phyloP scores from a whole-genome alignment of 64 coral and sea anemone species.

The Cladopsammia gracilis region DNA sequence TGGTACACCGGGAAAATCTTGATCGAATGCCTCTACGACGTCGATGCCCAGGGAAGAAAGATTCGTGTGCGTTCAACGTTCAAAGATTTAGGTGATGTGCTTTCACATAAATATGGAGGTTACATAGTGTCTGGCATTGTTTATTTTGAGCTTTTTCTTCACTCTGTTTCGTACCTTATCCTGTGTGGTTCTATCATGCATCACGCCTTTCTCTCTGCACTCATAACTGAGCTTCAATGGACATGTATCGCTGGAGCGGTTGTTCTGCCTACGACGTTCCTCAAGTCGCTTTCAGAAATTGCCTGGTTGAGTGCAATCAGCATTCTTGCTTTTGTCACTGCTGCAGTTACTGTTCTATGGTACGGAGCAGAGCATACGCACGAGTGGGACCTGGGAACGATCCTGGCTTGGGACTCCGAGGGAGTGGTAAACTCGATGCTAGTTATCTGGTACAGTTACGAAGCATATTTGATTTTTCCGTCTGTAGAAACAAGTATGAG shows the following conservation, averaged over 20 bases:
- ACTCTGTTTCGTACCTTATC: neutral
- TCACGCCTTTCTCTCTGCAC: neutral
- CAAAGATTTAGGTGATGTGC: conserved; percentile 8
- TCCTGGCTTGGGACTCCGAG: conserved; percentile 8
- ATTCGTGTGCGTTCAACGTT: conserved; percentile 6
- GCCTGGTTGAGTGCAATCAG: conserved; percentile 37
- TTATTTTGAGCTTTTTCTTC: neutral
- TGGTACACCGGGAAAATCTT: conserved; percentile 8
- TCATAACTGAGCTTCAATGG: neutral
- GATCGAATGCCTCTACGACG: conserved; percentile 36
- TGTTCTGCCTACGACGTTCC: conserved; percentile 7
- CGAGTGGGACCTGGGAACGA: neutral
- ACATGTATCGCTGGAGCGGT: neutral
- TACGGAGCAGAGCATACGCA: neutral
- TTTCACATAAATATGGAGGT: neutral
- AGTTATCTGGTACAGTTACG: neutral
- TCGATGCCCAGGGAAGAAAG: neutral
- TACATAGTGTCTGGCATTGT: neutral
- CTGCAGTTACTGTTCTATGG: neutral
- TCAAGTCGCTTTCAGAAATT: conserved; percentile 13
- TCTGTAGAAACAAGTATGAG: conserved; percentile 4
- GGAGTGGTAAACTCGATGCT: neutral
- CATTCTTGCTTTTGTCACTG: neutral
- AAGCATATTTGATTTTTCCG: neutral
- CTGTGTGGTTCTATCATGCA: conserved; percentile 4